Evolutionary conservation across 2,797 vertebrate species (phyloP).

Genomic region (Notamacropus eugenii): DNA sequence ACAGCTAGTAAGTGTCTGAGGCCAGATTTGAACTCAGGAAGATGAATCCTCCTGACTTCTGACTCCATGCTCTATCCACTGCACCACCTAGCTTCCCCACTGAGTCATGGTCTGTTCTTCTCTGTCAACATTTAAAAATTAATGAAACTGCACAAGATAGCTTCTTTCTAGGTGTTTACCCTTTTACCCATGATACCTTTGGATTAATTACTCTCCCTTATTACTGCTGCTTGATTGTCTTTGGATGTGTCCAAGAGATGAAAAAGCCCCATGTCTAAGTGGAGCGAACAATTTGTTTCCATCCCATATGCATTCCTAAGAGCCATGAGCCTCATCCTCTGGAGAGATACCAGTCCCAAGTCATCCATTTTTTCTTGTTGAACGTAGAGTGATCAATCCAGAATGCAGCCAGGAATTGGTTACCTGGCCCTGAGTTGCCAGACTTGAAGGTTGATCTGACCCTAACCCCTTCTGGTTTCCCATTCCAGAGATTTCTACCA

Average conservation of each 20-base stretch:
- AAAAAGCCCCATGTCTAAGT: not conserved
- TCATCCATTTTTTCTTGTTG: not conserved
- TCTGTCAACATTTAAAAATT: not conserved
- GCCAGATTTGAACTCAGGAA: not conserved
- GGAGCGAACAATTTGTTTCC: not conserved
- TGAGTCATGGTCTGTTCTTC: not conserved
- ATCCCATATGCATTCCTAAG: not conserved
- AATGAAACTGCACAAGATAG: not conserved
- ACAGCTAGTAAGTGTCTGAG: not conserved
- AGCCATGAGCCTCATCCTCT: not conserved
- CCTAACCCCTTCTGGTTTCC: not conserved
- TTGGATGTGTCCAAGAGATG: not conserved
- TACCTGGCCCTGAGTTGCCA: not conserved
- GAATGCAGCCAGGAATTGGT: not conserved
- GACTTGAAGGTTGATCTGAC: not conserved
- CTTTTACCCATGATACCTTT: not conserved
- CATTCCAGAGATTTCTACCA: not conserved
- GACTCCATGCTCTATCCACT: not conserved
- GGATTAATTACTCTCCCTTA: not conserved
- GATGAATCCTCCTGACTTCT: not conserved
- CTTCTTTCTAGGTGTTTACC: not conserved
- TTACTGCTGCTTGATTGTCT: not conserved
- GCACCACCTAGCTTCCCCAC: not conserved
- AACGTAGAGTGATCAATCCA: not conserved
- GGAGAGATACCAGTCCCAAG: too few species aligned